Evolutionary conservation across 1,140 invertebrate genomes (phyloP), one percentile per base, ranked within the genome.

Genomic region (Lepidurus apus): DNA sequence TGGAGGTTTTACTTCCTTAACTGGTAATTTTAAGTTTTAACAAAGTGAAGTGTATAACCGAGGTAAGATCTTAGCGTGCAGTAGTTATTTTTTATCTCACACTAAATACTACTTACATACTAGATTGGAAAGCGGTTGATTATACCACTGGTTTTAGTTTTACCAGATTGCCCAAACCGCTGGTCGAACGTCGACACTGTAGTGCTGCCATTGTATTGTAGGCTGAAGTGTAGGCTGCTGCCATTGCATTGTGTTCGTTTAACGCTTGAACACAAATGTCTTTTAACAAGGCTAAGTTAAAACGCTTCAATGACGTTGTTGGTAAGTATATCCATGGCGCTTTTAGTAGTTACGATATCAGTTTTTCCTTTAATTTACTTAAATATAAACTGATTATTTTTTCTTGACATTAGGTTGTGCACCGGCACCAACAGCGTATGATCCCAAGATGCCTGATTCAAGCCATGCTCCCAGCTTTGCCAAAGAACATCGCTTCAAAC

Each of bases 341-440:
- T 65, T 65, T 65, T 65, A n/a, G 13, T 47, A 47, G 5, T 2
- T 47, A 11, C 3, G 17, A 10, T 47, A 10, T 47, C 45, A 11
- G 6, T 47, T 47, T 9, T 47, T 65, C 17, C 2, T 65, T 65
- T 13, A 0, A 65, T 65, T 65, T 47, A 1, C 10, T 17, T 11
- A 47, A 47, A 47, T 47, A 47, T 47, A 7, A 34, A 34, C 34
- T 34, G 3, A 34, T 34, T 2, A 34, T 34, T 34, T 34, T 34
- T 34, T 34, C 26, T 26, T 26, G 26, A 53, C 42, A n/a, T 21
- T 53, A 79, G 78, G 44, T 21, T 79, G 78, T 45, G 78, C 73
- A 4, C 78, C 78, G 13, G 73, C 78, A 7, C 78, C 78, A 24
- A 79, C 78, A 44, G 78, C 78, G 43, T 79, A 79, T 74, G 78